phyloP scores from a whole-genome alignment of 2,888 invertebrate genomes.

The Andrena flavipes region DNA sequence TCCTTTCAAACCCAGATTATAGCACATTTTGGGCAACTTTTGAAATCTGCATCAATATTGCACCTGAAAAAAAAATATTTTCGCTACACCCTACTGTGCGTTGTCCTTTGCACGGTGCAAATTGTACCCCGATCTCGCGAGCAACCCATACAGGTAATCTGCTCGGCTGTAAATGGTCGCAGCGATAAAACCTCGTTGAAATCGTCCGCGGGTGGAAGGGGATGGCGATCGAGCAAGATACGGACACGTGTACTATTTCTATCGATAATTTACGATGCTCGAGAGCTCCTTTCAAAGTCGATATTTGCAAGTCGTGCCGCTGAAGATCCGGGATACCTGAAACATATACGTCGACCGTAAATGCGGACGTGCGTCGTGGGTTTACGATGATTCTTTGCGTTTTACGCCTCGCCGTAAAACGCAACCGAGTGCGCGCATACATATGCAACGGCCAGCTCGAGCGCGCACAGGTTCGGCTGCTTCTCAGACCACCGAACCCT shows the following conservation, averaged over 20 bases:
- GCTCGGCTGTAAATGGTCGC: background rate
- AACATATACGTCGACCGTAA: constrained; percentile 30
- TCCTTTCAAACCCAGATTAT: no score
- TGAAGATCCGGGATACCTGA: constrained; percentile 38
- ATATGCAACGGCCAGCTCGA: constrained; percentile 3
- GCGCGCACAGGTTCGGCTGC: background rate
- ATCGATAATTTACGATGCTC: constrained; percentile 21
- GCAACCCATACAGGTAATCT: background rate
- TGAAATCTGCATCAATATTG: no score
- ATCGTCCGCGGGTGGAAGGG: background rate
- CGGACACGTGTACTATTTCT: constrained; percentile 24
- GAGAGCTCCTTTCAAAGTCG: constrained; percentile 28
- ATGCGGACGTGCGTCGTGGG: constrained; percentile 7
- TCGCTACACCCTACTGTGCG: no score
- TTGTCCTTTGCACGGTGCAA: background rate
- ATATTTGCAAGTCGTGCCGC: constrained; percentile 37
- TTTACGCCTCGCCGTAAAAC: constrained; percentile 16
- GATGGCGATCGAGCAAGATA: background rate
- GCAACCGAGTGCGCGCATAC: background rate
- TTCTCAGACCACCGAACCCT: background rate
- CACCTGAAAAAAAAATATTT: no score
- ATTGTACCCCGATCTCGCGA: background rate
- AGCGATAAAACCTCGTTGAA: constrained; percentile 11
- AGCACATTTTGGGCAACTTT: no score
- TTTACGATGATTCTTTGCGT: constrained; percentile 25